Conservation (phyloP, 2,797 vertebrate genomes). For the Clarias laeviceps region DNA sequence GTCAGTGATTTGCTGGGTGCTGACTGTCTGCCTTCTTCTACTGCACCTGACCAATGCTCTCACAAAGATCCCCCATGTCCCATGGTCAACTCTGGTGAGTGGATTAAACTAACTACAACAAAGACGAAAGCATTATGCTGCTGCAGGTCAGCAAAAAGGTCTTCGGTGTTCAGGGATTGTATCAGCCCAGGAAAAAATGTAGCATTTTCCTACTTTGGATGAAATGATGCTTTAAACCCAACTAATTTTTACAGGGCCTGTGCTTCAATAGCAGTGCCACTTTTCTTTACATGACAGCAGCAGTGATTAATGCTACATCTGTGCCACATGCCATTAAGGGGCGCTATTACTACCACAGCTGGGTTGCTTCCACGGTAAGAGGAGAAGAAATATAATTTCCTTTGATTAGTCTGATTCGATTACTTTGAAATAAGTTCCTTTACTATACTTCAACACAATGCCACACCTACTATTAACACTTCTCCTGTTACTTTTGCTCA, state of each 20-base stretch:
- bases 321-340: constrained; percentile 75
- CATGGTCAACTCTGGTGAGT: constrained; percentile 85
- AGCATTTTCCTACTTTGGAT: background rate
- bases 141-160: background rate
- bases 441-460: constrained; percentile 8
- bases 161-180: background rate
- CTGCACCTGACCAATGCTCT: constrained; percentile 85
- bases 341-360: constrained; percentile 88
- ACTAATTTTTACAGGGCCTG: constrained; percentile 72
- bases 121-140: background rate
- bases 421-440: background rate
- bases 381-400: background rate
- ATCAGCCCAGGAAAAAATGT: background rate
- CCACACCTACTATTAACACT: background rate
- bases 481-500: background rate
- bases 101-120: background rate
- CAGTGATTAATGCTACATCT: constrained; percentile 78
- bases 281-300: constrained; percentile 83
- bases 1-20: constrained; percentile 85
- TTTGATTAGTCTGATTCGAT: background rate
- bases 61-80: constrained; percentile 81
- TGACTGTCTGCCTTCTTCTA: constrained; percentile 85
- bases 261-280: constrained; percentile 83
- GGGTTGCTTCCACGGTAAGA: constrained; percentile 89
- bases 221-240: background rate